Percentiles rank a stretch among this genome's conserved stretches.
These are phyloP conservation scores for Cosmia trapezina DNA, from an alignment of 2,888 invertebrate species.

Conservation along the genomic window DNA sequence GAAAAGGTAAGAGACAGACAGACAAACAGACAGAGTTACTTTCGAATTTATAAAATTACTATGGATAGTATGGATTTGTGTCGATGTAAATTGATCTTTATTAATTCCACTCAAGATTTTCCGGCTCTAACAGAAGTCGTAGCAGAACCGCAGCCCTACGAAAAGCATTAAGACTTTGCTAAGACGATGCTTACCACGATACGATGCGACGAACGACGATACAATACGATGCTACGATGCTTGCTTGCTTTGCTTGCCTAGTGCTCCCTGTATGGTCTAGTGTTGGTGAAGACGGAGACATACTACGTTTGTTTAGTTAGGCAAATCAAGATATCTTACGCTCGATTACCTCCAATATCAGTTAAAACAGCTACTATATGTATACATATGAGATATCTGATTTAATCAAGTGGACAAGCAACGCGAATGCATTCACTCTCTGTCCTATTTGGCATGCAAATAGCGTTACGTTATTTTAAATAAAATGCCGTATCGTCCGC, in stretches of 20 bases:
- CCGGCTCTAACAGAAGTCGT: too few species aligned
- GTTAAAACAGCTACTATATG: background rate
- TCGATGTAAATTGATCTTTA: background rate
- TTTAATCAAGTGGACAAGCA: slow-evolving; percentile 40
- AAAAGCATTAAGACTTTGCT: background rate
- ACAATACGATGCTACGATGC: too few species aligned
- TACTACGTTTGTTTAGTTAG: slow-evolving; percentile 4
- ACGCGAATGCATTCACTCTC: slow-evolving; percentile 30
- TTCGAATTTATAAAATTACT: too few species aligned
- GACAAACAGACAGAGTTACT: too few species aligned
- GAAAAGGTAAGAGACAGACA: too few species aligned
- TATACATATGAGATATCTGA: slow-evolving; percentile 25
- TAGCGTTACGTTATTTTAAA: slow-evolving; percentile 46
- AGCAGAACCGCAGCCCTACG: background rate
- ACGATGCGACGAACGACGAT: too few species aligned
- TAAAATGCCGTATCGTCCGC: slow-evolving; percentile 32
- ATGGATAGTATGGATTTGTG: too few species aligned
- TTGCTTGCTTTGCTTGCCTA: too few species aligned
- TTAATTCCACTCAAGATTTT: background rate
- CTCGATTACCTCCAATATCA: slow-evolving; percentile 5
- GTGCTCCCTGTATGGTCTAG: background rate
- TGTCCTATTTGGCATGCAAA: slow-evolving; percentile 54
- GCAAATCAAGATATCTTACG: slow-evolving; percentile 6
- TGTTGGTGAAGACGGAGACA: too few species aligned
- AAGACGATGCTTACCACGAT: background rate